Conservation (phyloP, 1,140 invertebrate species). For the Drosophila punjabiensis region DNA sequence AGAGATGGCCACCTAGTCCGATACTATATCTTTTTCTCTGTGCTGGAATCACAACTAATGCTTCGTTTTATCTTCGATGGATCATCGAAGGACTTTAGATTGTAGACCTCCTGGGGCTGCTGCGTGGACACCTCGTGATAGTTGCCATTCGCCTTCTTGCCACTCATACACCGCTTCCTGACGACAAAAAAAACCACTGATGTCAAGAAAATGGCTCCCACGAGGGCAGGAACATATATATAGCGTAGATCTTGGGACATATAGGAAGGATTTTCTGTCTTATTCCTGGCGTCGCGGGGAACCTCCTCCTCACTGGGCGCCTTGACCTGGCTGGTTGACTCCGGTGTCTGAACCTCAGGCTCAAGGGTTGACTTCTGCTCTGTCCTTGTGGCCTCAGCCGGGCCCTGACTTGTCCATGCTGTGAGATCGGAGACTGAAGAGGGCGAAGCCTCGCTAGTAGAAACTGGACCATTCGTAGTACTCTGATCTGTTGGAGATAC, state of each 20-base stretch:
- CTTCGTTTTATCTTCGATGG: conserved; percentile 14
- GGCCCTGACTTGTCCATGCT: conserved; percentile 2
- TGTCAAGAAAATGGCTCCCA: background rate
- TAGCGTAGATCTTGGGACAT: background rate
- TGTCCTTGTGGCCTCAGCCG: background rate
- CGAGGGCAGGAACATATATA: background rate
- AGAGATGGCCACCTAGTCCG: conserved; percentile 21
- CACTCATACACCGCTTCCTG: background rate
- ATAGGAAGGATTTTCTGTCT: background rate
- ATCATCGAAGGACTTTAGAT: conserved; percentile 4
- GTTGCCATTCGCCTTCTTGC: conserved; percentile 6
- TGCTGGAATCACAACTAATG: conserved; percentile 32
- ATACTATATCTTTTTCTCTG: conserved; percentile 20
- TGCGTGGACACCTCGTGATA: conserved; percentile 11
- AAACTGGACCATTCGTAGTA: background rate
- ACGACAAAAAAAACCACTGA: background rate
- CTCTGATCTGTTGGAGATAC: conserved; percentile 9
- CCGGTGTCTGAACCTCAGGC: background rate
- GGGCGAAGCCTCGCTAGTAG: background rate
- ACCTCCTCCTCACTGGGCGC: background rate
- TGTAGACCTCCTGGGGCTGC: conserved; percentile 14
- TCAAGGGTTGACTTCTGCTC: background rate
- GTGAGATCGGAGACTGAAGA: conserved; percentile 11
- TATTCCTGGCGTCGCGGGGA: background rate
- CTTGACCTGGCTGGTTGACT: conserved; percentile 9